These are phyloP conservation scores for Clarias batrachus DNA, from an alignment of 2,113 vertebrate species.

Conservation along the genomic window DNA sequence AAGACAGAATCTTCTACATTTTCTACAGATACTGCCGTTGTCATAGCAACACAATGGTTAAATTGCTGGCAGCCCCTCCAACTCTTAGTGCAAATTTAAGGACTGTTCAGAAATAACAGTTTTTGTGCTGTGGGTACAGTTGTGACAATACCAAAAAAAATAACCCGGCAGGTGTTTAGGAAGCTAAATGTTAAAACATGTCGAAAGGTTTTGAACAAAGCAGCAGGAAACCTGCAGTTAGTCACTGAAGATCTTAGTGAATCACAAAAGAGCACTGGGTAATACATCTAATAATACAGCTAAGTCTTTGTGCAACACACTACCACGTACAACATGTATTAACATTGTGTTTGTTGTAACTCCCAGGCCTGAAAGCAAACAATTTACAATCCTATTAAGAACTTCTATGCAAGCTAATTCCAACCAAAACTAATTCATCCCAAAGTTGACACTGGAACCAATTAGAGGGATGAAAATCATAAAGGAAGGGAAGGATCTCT, in stretches of 20 bases:
- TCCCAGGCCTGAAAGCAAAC: slow-evolving; percentile 15
- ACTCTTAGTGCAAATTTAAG: slow-evolving; percentile 48
- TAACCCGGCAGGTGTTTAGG: neutral
- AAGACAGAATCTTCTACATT: slow-evolving; percentile 43
- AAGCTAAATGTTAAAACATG: slow-evolving; percentile 26
- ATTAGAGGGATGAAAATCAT: slow-evolving; percentile 1
- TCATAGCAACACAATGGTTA: slow-evolving; percentile 57
- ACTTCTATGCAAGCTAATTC: slow-evolving; percentile 22
- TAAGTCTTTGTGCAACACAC: neutral
- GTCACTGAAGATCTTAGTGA: neutral
- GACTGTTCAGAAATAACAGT: slow-evolving; percentile 44
- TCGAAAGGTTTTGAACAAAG: slow-evolving; percentile 11
- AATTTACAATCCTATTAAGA: slow-evolving; percentile 23
- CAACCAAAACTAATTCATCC: slow-evolving; percentile 35
- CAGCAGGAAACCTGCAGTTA: slow-evolving; percentile 21
- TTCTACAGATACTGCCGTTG: slow-evolving; percentile 52
- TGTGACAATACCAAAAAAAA: slow-evolving; percentile 20
- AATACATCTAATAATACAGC: slow-evolving; percentile 8
- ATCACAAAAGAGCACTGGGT: neutral
- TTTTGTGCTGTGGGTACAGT: slow-evolving; percentile 33
- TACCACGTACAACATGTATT: neutral
- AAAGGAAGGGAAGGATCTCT: neutral
- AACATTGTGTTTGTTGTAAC: slow-evolving; percentile 28
- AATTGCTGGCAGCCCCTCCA: slow-evolving; percentile 40
- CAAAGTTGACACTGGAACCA: slow-evolving; percentile 47